Conservation (phyloP, 2,888 invertebrate species). For the Philereme transversata region DNA sequence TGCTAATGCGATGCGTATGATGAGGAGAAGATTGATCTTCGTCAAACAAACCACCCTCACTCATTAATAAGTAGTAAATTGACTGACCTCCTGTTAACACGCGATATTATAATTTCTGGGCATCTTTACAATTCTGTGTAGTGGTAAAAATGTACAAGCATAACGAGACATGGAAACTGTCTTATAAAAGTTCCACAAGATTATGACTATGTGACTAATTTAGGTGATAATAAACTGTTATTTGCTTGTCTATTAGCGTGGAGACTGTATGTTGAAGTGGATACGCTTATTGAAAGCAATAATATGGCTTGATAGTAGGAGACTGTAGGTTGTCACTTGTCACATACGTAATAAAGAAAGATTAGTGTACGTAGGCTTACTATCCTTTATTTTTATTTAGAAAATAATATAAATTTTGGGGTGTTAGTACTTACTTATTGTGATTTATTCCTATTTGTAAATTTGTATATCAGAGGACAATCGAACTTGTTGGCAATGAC, state of each 20-base stretch:
- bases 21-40: not conserved
- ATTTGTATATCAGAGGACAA: no score
- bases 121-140: constrained; percentile 37
- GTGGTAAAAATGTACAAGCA: constrained; percentile 21
- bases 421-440: no score
- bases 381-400: no score
- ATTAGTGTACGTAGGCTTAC: no score
- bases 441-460: no score
- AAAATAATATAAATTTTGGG: no score
- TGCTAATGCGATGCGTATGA: not conserved
- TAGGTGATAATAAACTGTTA: constrained; percentile 40
- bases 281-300: constrained; percentile 31
- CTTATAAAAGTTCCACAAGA: constrained; percentile 35
- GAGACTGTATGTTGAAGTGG: constrained; percentile 34
- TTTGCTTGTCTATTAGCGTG: constrained; percentile 51
- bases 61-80: not conserved
- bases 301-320: constrained; percentile 29
- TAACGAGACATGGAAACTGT: constrained; percentile 34
- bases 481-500: no score
- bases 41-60: not conserved
- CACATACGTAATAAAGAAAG: no score
- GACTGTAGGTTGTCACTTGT: not conserved
- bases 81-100: not conserved
- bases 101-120: not conserved
- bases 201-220: constrained; percentile 31